Evolutionary conservation across 2,888 invertebrate species (phyloP).

Genomic region (Papilio protenor): DNA sequence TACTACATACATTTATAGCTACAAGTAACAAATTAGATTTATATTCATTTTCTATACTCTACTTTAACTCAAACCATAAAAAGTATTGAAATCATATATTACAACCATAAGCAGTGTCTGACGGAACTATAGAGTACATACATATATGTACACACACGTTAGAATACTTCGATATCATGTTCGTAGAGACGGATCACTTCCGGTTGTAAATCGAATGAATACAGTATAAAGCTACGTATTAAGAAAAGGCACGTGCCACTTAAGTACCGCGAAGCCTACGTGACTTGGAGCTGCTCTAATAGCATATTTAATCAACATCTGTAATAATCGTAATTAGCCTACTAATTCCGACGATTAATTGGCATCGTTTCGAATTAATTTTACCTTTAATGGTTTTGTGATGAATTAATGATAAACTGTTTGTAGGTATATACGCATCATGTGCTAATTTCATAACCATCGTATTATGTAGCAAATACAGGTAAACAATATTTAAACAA

Average conservation of each 20-base stretch:
- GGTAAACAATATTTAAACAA: background rate
- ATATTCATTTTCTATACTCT: slow-evolving; percentile 40
- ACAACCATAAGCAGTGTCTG: slow-evolving; percentile 12
- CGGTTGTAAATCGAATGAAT: slow-evolving; percentile 29
- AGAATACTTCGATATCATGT: slow-evolving; percentile 11
- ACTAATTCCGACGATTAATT: slow-evolving; percentile 34
- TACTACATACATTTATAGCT: background rate
- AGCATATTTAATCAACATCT: slow-evolving; percentile 60
- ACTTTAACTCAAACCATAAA: slow-evolving; percentile 22
- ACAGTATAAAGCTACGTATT: slow-evolving; percentile 47
- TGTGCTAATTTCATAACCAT: slow-evolving; percentile 16
- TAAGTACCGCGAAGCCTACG: slow-evolving; percentile 64
- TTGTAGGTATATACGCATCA: background rate
- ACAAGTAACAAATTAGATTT: slow-evolving; percentile 45
- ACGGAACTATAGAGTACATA: background rate
- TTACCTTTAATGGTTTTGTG: slow-evolving; percentile 24
- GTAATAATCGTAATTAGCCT: slow-evolving; percentile 42
- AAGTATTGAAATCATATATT: slow-evolving; percentile 16
- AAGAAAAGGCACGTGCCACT: slow-evolving; percentile 67
- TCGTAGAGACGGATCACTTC: slow-evolving; percentile 28
- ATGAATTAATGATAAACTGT: slow-evolving; percentile 11
- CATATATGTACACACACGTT: background rate
- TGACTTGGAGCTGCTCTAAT: slow-evolving; percentile 64
- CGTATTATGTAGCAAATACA: too few relatives aligned
- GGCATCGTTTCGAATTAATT: slow-evolving; percentile 22